Conservation (phyloP, 2,888 invertebrate species). For the Sympetrum striolatum region DNA sequence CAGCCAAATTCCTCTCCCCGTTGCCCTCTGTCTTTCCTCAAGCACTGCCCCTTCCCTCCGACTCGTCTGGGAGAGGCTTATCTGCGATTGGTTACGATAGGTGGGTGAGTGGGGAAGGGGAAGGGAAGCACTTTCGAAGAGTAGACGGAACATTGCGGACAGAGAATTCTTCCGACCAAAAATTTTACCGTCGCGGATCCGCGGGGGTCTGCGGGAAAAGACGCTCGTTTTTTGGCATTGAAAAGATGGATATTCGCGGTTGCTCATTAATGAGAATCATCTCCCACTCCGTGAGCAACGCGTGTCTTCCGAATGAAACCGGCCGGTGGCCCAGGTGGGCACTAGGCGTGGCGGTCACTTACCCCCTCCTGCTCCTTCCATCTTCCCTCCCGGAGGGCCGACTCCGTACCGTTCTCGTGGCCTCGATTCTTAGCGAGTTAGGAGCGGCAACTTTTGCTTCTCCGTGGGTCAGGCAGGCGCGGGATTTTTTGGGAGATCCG, state of each 20-base stretch:
- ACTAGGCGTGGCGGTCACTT: slow-evolving; percentile 42
- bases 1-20: slow-evolving; percentile 24
- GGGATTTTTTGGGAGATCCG: slow-evolving; percentile 16
- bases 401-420: slow-evolving; percentile 40
- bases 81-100: not conserved
- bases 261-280: slow-evolving; percentile 7
- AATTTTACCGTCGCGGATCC: not conserved
- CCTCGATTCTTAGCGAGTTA: slow-evolving; percentile 7
- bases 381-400: slow-evolving; percentile 9
- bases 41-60: not conserved
- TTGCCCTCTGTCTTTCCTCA: not conserved
- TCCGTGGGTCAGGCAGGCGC: slow-evolving; percentile 13
- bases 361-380: not conserved
- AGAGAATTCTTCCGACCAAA: not conserved
- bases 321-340: slow-evolving; percentile 39
- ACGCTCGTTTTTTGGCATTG: not conserved
- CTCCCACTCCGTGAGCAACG: not conserved
- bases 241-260: not conserved
- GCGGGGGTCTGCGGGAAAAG: not conserved
- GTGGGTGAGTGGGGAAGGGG: not conserved
- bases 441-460: slow-evolving; percentile 26
- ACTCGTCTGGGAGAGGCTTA: not conserved
- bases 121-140: too few species aligned
- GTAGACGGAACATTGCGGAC: not conserved
- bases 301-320: slow-evolving; percentile 28